phyloP scores from a whole-genome alignment of 2,888 invertebrate genomes.

The Trachelus iudaicus region DNA sequence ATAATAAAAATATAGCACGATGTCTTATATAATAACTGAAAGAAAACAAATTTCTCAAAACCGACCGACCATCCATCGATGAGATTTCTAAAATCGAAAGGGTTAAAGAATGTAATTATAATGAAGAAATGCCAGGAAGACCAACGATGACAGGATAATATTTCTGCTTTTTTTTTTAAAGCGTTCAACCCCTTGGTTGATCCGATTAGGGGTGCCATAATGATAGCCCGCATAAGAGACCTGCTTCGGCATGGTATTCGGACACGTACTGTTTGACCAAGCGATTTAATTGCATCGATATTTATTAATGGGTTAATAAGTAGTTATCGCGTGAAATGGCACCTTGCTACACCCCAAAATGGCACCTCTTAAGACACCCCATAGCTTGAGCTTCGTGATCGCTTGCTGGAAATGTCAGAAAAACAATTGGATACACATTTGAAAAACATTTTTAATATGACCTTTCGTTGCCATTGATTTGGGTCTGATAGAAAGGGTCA shows the following conservation, averaged over 20 bases:
- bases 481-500: neutral
- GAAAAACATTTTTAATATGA: neutral
- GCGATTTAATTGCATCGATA: neutral
- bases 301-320: constrained; percentile 3
- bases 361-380: neutral
- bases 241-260: neutral
- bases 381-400: neutral
- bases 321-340: neutral
- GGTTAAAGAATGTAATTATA: neutral
- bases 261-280: constrained; percentile 1
- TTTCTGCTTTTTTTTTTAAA: neutral
- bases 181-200: neutral
- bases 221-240: neutral
- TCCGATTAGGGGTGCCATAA: neutral
- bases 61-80: neutral
- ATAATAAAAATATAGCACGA: neutral
- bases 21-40: neutral
- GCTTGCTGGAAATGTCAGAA: neutral
- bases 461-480: neutral
- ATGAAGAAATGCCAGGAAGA: neutral
- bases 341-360: neutral
- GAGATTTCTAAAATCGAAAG: neutral
- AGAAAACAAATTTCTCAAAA: neutral
- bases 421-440: neutral
- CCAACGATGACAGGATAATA: constrained; percentile 1